Evolutionary conservation across 1,140 invertebrate genomes (phyloP).

Genomic region (Heliothis virescens): DNA sequence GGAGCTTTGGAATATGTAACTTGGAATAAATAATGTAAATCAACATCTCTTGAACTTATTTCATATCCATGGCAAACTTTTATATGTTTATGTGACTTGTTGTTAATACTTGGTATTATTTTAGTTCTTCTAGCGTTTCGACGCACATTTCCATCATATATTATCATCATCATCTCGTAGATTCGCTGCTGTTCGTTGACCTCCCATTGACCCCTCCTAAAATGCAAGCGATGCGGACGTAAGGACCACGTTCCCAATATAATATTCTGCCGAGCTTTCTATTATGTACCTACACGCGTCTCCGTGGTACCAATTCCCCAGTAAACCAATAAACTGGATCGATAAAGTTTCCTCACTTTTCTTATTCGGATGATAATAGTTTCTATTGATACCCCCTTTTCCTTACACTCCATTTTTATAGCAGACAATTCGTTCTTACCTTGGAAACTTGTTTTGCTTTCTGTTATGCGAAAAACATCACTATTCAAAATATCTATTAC

Average conservation of each 20-base stretch:
- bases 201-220: constrained; percentile 5
- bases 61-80: background rate
- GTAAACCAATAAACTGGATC: constrained; percentile 40
- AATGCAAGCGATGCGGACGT: constrained; percentile 20
- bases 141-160: background rate
- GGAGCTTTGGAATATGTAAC: constrained; percentile 1
- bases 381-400: background rate
- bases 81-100: background rate
- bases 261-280: constrained; percentile 1
- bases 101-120: background rate
- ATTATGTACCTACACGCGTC: background rate
- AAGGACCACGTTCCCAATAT: constrained; percentile 18
- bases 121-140: too few relatives aligned
- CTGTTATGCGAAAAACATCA: background rate
- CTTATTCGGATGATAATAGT: constrained; percentile 30
- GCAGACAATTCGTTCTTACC: background rate
- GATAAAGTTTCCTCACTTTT: constrained; percentile 33
- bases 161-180: background rate
- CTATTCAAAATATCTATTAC: background rate
- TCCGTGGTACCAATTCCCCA: background rate
- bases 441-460: background rate
- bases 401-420: constrained; percentile 22
- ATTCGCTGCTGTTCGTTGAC: background rate
- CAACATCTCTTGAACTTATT: background rate
- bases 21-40: background rate